Evolutionary conservation across 2,888 invertebrate species (phyloP).

Genomic region (Hirtodrosophila confusa): DNA sequence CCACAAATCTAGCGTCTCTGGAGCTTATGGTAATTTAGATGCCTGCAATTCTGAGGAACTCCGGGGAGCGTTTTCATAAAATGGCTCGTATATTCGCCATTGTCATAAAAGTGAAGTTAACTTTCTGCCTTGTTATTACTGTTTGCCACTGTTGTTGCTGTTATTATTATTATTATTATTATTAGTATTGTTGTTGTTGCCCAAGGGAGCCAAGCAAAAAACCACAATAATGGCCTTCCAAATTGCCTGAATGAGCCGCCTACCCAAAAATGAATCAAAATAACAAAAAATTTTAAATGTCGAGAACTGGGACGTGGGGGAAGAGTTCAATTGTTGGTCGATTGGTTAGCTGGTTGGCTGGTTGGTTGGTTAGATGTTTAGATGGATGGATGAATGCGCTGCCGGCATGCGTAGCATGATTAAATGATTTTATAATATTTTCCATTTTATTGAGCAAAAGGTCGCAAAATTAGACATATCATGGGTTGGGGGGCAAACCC

Average conservation of each 20-base stretch:
- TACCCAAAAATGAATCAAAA: conserved; percentile 10
- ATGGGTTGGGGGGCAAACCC: conserved; percentile 6
- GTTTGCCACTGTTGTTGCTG: conserved; percentile 10
- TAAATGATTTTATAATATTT: conserved; percentile 71
- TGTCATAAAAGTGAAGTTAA: conserved; percentile 68
- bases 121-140: conserved; percentile 37
- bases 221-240: conserved; percentile 39
- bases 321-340: conserved; percentile 2
- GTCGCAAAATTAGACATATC: conserved; percentile 55
- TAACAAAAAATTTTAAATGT: background rate
- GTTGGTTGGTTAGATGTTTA: conserved; percentile 1
- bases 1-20: conserved; percentile 4
- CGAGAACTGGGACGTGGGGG: background rate
- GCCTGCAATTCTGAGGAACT: conserved; percentile 7
- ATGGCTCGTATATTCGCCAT: conserved; percentile 57
- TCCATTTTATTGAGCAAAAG: conserved; percentile 64
- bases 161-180: conserved; percentile 19
- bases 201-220: conserved; percentile 9
- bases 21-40: conserved; percentile 49
- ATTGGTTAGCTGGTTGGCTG: background rate
- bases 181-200: conserved; percentile 16
- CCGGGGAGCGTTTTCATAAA: conserved; percentile 62
- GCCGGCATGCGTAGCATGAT: conserved; percentile 60
- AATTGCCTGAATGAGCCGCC: conserved; percentile 66
- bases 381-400: conserved; percentile 23